A percentile compares a stretch with the other conserved stretches of the same genome.
Evolutionary conservation across 2,113 vertebrate species (phyloP).

Genomic region (Monopterus albus): DNA sequence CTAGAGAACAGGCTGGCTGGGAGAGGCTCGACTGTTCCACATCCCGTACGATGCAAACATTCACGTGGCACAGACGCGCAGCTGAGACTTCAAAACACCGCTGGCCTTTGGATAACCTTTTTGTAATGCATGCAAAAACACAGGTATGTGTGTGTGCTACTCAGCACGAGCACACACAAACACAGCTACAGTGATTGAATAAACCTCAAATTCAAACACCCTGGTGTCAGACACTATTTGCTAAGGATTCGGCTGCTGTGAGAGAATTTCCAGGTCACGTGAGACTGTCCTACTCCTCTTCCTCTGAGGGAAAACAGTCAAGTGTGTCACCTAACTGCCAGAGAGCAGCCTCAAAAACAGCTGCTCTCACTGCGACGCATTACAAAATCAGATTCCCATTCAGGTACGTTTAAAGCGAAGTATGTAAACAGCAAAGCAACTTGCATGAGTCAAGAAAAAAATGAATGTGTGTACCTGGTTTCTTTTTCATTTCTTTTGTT

Average conservation of each 20-base stretch:
- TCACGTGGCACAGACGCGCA: conserved; percentile 22
- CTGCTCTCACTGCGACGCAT: no score
- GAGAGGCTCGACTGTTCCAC: background rate
- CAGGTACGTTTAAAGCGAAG: background rate
- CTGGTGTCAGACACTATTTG: conserved; percentile 47
- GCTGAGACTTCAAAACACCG: conserved; percentile 39
- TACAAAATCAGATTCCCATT: background rate
- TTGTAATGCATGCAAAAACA: conserved; percentile 41
- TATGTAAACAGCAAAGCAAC: background rate
- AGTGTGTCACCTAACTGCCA: background rate
- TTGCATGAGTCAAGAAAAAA: background rate
- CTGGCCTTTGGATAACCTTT: conserved; percentile 69
- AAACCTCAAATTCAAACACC: conserved; percentile 45
- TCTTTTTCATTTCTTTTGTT: conserved; percentile 94
- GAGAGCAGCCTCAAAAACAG: background rate
- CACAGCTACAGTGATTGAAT: no score
- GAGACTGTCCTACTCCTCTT: conserved; percentile 36
- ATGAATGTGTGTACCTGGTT: conserved; percentile 81
- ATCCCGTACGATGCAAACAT: conserved; percentile 36
- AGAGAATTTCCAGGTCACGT: conserved; percentile 54
- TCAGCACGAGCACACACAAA: background rate
- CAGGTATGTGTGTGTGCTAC: background rate
- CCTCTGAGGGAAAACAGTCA: conserved; percentile 4
- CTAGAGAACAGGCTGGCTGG: background rate
- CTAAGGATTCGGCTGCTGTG: conserved; percentile 26